Base-by-base conservation (phyloP, 2,888 invertebrate species). In the Drosophila imparisetae region DNA sequence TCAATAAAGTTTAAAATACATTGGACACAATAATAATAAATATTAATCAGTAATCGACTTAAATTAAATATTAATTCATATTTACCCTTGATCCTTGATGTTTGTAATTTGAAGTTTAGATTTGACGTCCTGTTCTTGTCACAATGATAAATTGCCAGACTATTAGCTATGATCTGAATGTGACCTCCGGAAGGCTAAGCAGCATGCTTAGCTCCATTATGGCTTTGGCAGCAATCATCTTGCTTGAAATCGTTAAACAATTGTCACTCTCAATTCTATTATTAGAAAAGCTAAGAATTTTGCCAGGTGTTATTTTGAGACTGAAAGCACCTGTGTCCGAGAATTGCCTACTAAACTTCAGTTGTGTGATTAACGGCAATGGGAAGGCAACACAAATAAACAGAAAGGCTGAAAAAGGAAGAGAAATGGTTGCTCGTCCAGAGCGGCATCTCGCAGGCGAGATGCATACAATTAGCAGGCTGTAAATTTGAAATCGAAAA, bases 401-500 rank as follows among this genome's bases (percentile, higher is more conserved):
- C 21, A 21, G n/a, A 29, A 27, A n/a, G 27, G 27, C 11, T 29
- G 49, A 6, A 54, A 45, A 15, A 18, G 53, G 8, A 18, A 21
- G 42, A 29, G n/a, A 60, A 29, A 50, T 60, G 52, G 49, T 40
- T 45, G 49, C 60, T 66, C 62, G 50, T 57, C 40, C 15, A 64
- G 42, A 36, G 68, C 80, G 77, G 24, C 45, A 80, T 82, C 83
- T 81, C 42, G 78, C 66, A 72, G 79, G 74, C 73, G 75, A 85
- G 83, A 78, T 91, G 89, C 84, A 89, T 84, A 86, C 91, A 91
- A 91, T 91, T 91, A 91, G 84, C 90, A 83, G 87, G 80, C 86
- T 86, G 90, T 91, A 91, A 90, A 90, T 86, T 90, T 83, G 82
- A 83, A 89, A 90, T 90, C 78, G 63, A 60, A 78, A 75, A 79